Conservation (phyloP, 2,113 vertebrate species). For the Proteles cristata region DNA sequence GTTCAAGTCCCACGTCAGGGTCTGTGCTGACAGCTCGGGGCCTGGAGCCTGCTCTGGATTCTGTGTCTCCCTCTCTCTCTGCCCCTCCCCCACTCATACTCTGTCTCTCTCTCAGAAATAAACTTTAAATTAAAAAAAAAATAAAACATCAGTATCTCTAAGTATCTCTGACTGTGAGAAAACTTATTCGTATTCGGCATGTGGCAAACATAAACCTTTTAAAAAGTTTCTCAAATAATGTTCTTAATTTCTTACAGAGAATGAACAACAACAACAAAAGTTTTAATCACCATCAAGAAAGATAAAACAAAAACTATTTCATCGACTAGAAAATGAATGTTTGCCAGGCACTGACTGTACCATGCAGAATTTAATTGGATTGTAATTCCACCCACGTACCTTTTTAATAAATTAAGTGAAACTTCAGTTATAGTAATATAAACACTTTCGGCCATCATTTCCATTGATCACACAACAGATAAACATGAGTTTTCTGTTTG, state of each 20-base stretch:
- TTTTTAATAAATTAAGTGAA: neutral
- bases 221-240: constrained; percentile 14
- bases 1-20: no score
- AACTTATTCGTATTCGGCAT: neutral
- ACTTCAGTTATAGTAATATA: neutral
- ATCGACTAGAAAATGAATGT: neutral
- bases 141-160: neutral
- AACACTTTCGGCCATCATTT: neutral
- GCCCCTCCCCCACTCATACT: no score
- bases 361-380: neutral
- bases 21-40: no score
- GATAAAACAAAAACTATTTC: neutral
- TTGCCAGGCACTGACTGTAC: neutral
- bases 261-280: neutral
- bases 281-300: neutral
- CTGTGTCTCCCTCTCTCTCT: no score
- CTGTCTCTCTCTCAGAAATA: no score
- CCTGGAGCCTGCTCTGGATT: no score
- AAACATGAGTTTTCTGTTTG: neutral
- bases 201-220: neutral
- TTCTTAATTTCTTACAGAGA: neutral
- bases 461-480: neutral
- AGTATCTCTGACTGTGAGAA: neutral
- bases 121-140: no score
- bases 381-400: neutral